Percentiles rank a stretch among this genome's conserved stretches.
Evolutionary conservation across 2,113 vertebrate species (phyloP).

Genomic region (Oncorhynchus mykiss): DNA sequence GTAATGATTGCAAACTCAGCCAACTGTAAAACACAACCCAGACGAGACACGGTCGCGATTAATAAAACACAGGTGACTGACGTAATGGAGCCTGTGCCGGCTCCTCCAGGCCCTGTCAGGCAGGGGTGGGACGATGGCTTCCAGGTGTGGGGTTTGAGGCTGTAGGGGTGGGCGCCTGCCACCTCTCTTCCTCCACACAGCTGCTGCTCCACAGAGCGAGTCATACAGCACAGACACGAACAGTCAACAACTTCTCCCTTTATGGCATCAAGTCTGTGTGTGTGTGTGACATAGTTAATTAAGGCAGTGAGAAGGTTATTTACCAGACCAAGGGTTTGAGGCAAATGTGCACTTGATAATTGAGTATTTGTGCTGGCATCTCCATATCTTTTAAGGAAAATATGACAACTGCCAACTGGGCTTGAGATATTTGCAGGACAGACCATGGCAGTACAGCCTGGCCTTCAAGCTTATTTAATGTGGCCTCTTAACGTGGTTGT

Average conservation of each 20-base stretch:
- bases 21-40: not conserved
- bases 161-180: not conserved
- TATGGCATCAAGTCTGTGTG: too few relatives aligned
- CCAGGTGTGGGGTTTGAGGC: not conserved
- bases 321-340: not conserved
- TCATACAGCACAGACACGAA: not conserved
- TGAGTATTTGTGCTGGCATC: not conserved
- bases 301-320: not conserved
- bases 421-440: too few relatives aligned
- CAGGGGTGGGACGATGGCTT: not conserved
- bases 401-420: too few relatives aligned
- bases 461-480: too few relatives aligned
- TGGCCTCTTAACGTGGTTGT: too few relatives aligned
- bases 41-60: not conserved
- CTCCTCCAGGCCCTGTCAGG: not conserved
- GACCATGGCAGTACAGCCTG: too few relatives aligned
- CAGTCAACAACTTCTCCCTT: too few relatives aligned
- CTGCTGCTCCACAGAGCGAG: not conserved
- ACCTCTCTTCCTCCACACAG: not conserved
- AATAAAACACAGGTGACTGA: constrained; percentile 1
- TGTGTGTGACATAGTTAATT: not conserved
- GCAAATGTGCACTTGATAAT: not conserved
- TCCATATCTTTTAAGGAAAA: too few relatives aligned
- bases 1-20: too few relatives aligned
- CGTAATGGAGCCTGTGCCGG: not conserved